Percentiles rank a stretch among this genome's conserved stretches.
These are phyloP conservation scores for Protomyctophum bolini DNA, from an alignment of 2,113 vertebrate genomes.

Conservation along the genomic window DNA sequence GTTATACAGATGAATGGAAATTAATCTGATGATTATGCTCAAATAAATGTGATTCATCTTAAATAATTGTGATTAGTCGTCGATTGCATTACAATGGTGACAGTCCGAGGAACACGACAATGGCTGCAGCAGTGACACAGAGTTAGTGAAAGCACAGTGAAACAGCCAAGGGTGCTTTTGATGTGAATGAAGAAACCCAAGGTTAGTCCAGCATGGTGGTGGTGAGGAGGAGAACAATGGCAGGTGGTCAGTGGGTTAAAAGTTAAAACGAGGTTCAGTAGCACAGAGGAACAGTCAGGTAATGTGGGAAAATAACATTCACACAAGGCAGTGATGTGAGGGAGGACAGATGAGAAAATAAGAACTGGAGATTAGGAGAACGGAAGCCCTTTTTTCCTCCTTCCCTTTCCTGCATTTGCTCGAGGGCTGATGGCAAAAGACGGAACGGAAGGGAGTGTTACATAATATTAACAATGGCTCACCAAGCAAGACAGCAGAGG, in stretches of 20 bases:
- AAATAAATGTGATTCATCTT: too few species aligned
- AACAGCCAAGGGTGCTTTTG: too few species aligned
- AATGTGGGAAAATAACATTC: constrained; percentile 26
- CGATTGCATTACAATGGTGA: too few species aligned
- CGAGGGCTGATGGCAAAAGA: too few species aligned
- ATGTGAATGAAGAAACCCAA: too few species aligned
- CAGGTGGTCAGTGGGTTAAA: constrained; percentile 1
- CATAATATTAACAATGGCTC: too few species aligned
- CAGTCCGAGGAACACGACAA: background rate
- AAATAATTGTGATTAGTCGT: too few species aligned
- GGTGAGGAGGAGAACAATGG: constrained; percentile 19
- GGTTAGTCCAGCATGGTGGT: too few species aligned
- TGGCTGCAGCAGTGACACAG: background rate
- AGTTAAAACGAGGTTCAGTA: constrained; percentile 23
- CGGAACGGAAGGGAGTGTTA: too few species aligned
- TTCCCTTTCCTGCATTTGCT: too few species aligned
- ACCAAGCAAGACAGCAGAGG: background rate
- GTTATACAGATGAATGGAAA: too few species aligned
- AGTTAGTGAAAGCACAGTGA: background rate
- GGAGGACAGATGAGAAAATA: background rate
- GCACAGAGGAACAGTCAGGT: constrained; percentile 26
- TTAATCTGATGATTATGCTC: too few species aligned
- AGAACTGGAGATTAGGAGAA: background rate
- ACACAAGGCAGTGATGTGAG: constrained; percentile 11
- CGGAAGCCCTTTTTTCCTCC: background rate